Evolutionary conservation across 2,888 invertebrate species (phyloP).

Genomic region (Plagodis dolabraria): DNA sequence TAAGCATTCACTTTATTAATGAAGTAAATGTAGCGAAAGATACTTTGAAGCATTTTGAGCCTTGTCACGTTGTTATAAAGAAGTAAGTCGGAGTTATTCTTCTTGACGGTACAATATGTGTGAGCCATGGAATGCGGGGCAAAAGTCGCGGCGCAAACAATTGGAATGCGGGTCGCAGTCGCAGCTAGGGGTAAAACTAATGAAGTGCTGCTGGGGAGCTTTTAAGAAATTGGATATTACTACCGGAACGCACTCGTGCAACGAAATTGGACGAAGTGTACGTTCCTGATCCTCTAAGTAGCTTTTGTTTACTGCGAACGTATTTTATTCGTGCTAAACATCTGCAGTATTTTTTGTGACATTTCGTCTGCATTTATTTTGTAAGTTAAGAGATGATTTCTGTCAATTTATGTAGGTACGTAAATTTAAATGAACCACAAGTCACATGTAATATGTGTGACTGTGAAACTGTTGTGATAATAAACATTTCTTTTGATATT

Average conservation of each 20-base stretch:
- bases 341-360: too few species aligned
- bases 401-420: too few species aligned
- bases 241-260: slow-evolving; percentile 39
- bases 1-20: slow-evolving; percentile 54
- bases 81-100: slow-evolving; percentile 13
- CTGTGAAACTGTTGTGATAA: too few species aligned
- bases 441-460: too few species aligned
- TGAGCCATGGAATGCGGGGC: slow-evolving; percentile 41
- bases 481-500: too few species aligned
- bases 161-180: slow-evolving; percentile 69
- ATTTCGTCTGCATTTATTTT: too few species aligned
- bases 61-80: slow-evolving; percentile 15
- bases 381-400: too few species aligned
- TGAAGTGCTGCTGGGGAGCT: slow-evolving; percentile 67
- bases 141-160: slow-evolving; percentile 63
- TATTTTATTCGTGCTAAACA: too few species aligned
- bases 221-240: slow-evolving; percentile 74
- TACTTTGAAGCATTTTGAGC: slow-evolving; percentile 25
- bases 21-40: slow-evolving; percentile 44
- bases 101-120: slow-evolving; percentile 24
- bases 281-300: too few species aligned
- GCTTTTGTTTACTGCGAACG: too few species aligned
- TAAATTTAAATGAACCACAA: too few species aligned
- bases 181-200: slow-evolving; percentile 61
- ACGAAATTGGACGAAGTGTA: slow-evolving; percentile 7